These are phyloP conservation scores for Porites lutea DNA, from an alignment of 64 coral and sea anemone species.

Conservation along the genomic window DNA sequence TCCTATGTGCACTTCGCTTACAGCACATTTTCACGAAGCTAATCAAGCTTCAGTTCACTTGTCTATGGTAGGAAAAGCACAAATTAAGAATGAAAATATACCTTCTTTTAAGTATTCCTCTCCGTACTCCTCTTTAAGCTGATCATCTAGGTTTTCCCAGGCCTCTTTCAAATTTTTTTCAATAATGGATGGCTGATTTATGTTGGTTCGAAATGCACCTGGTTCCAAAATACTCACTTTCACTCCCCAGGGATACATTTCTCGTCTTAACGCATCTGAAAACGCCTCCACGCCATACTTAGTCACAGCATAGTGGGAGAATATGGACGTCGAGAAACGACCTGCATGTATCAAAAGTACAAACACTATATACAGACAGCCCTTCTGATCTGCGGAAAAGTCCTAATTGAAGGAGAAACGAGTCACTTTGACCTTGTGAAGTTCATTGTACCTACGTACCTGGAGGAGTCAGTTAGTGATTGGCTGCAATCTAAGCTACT, in stretches of 20 bases:
- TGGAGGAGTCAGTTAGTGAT: too few relatives aligned
- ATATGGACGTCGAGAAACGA: not conserved
- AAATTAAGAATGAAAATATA: not conserved
- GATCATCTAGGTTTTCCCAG: constrained; percentile 7
- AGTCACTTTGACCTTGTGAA: too few relatives aligned
- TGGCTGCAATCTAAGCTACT: too few relatives aligned
- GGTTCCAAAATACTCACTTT: constrained; percentile 32
- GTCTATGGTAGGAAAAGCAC: too few relatives aligned
- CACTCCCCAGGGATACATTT: constrained; percentile 22
- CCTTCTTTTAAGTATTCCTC: constrained; percentile 13
- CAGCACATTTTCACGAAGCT: too few relatives aligned
- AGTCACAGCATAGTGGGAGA: not conserved
- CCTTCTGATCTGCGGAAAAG: too few relatives aligned
- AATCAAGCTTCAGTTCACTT: too few relatives aligned
- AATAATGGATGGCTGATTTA: not conserved
- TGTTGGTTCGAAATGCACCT: not conserved
- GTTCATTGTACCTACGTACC: too few relatives aligned
- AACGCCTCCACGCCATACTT: constrained; percentile 35
- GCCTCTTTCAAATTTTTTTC: not conserved
- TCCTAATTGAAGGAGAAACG: too few relatives aligned
- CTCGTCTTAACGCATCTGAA: constrained; percentile 24
- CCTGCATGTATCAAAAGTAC: not conserved
- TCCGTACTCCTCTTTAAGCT: constrained; percentile 19
- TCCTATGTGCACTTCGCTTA: too few relatives aligned
- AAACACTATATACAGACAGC: too few relatives aligned